Percentiles rank a stretch among this genome's conserved stretches.
Evolutionary conservation across 2,888 invertebrate genomes (phyloP).

Genomic region (Spatulosminthurus flaviceps): DNA sequence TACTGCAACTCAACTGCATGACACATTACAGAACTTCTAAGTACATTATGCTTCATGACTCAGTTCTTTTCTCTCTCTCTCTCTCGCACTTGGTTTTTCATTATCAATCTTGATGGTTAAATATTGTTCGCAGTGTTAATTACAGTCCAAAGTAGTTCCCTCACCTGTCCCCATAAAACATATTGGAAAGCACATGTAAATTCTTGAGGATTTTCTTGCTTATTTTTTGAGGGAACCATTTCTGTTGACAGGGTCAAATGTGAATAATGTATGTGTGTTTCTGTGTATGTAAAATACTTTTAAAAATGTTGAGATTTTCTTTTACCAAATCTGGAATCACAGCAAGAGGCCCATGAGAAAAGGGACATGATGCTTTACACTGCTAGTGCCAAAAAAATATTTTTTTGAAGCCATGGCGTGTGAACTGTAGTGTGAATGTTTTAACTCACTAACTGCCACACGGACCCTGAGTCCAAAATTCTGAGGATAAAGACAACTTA

Average conservation of each 20-base stretch:
- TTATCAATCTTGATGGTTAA: background rate
- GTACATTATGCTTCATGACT: background rate
- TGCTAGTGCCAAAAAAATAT: constrained; percentile 27
- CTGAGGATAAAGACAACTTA: background rate
- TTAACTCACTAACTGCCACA: constrained; percentile 12
- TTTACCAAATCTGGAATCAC: constrained; percentile 23
- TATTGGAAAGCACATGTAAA: background rate
- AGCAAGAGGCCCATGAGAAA: constrained; percentile 3
- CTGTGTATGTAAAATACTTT: too few relatives aligned
- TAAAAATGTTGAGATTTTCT: background rate
- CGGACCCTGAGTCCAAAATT: constrained; percentile 3
- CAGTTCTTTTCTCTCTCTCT: background rate
- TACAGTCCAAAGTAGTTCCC: background rate
- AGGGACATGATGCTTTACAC: constrained; percentile 24
- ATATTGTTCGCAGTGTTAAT: constrained; percentile 16
- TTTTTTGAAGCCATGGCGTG: constrained; percentile 34
- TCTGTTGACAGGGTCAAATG: too few relatives aligned
- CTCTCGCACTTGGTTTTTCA: background rate
- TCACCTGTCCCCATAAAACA: background rate
- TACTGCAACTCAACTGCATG: background rate
- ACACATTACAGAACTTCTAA: background rate
- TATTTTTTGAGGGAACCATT: too few relatives aligned
- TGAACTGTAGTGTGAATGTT: constrained; percentile 36
- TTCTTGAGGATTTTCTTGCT: too few relatives aligned
- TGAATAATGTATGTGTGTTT: too few relatives aligned